Evolutionary conservation across 1,140 invertebrate genomes (phyloP), one percentile per base, ranked within the genome.

Genomic region (Caenorhabditis remanei): DNA sequence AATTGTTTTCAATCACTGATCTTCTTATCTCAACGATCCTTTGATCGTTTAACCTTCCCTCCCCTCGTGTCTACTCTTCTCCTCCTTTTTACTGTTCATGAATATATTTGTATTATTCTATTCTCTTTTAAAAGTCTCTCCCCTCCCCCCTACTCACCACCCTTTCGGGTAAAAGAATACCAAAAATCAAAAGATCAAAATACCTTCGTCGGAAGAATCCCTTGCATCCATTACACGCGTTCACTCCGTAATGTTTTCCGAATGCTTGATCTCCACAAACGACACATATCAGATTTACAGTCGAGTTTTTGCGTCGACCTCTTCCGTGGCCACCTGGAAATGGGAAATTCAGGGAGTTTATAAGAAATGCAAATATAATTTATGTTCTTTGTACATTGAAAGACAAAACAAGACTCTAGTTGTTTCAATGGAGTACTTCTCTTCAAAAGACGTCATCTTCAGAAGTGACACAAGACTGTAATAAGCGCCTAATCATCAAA

Each of bases 191-290:
- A 84, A 48, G 46, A 61, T 43, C 41, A 84, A 43, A 83, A 21
- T 67, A 86, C 85, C 63, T 88, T 56, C 88, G 16, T 13, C 87
- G 50, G 83, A 89, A 89, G 83, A 89, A 89, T 24, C 87, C 88
- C 75, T 89, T 89, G 75, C 88, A 88, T 58, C 87, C 87, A 83
- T 87, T 87, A 58, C 86, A 87, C 2, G 86, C 86, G 43, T 87
- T 87, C 16, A 87, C 82, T 46, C 86, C 86, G 41, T 87, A 87
- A 21, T 87, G 86, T 53, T 87, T 87, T 21, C 86, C 86, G 79
- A 83, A 87, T n/a, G 86, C 85, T 75, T 85, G 85, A 85, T 85
- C 85, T 16, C 85, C 85, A 24, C 85, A 85, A 19, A 85, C 85
- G 21, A 85, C 85, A 32, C 85, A 85, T 40, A 75, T 65, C 67